Conservation (phyloP, 1,140 invertebrate genomes). For the Dufourea novaeangliae region DNA sequence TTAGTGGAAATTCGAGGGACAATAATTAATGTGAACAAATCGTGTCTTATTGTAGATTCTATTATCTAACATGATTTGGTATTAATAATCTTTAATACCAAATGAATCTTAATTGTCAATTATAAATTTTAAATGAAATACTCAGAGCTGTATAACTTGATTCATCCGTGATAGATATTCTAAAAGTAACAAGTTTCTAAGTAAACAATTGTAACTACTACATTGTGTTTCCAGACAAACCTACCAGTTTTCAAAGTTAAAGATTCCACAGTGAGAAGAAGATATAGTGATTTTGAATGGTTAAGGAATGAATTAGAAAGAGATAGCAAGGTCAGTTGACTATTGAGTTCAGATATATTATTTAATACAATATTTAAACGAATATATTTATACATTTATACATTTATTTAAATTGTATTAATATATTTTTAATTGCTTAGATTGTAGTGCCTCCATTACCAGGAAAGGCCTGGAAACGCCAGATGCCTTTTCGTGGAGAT, state of each 20-base stretch:
- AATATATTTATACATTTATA: too few species aligned
- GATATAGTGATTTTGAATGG: slow-evolving; percentile 99
- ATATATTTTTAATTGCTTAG: slow-evolving; percentile 79
- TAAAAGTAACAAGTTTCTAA: not conserved
- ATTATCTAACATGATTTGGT: not conserved
- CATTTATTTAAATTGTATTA: slow-evolving; percentile 31
- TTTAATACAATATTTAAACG: not conserved
- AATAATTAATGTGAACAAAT: not conserved
- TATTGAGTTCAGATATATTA: not conserved
- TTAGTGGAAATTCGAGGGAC: not conserved
- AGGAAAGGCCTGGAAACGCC: slow-evolving; percentile 98
- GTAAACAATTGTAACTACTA: not conserved
- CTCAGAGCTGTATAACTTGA: too few species aligned
- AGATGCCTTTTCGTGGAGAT: slow-evolving; percentile 98
- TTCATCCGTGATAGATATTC: not conserved
- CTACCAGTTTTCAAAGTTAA: slow-evolving; percentile 99
- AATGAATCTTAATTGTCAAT: not conserved
- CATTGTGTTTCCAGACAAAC: slow-evolving; percentile 93
- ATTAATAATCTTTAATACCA: not conserved
- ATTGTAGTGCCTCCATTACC: slow-evolving; percentile 99
- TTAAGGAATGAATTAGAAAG: slow-evolving; percentile 98
- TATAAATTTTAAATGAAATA: slow-evolving; percentile 14
- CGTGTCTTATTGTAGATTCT: not conserved
- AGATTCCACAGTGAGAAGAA: slow-evolving; percentile 97
- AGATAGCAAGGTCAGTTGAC: slow-evolving; percentile 94